phyloP scores from a whole-genome alignment of 2,113 vertebrate genomes.

The Azemiops feae region DNA sequence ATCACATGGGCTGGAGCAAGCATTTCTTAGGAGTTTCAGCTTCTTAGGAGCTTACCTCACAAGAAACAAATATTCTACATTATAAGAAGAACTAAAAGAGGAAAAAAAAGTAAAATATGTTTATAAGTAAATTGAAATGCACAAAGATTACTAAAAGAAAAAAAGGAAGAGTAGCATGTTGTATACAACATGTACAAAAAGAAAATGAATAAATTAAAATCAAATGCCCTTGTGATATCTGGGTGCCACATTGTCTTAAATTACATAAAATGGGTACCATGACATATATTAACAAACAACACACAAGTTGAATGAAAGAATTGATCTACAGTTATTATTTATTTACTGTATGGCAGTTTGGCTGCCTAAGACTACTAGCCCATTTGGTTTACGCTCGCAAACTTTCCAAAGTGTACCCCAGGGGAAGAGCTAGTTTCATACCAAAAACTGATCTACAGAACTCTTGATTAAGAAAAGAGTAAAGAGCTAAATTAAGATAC shows the following conservation, averaged over 20 bases:
- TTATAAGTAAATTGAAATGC: conserved; percentile 72
- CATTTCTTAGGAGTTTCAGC: conserved; percentile 63
- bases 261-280: conserved; percentile 25
- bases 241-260: conserved; percentile 23
- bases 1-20: conserved; percentile 56
- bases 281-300: conserved; percentile 35
- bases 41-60: conserved; percentile 89
- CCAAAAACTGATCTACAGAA: neutral
- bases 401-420: no score
- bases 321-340: neutral
- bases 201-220: conserved; percentile 52
- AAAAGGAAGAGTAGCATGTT: conserved; percentile 39
- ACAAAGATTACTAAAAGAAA: conserved; percentile 63
- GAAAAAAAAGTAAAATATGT: conserved; percentile 72
- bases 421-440: no score
- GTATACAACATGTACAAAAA: conserved; percentile 51
- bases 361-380: no score
- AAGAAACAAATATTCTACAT: conserved; percentile 90
- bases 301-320: conserved; percentile 22
- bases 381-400: no score
- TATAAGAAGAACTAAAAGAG: conserved; percentile 83
- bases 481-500: neutral
- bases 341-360: neutral
- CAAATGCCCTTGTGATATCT: conserved; percentile 26
- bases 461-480: neutral